Percentiles rank a stretch among this genome's conserved stretches.
phyloP scores from a whole-genome alignment of 2,113 vertebrate species.

The Pomatostomus ruficeps region DNA sequence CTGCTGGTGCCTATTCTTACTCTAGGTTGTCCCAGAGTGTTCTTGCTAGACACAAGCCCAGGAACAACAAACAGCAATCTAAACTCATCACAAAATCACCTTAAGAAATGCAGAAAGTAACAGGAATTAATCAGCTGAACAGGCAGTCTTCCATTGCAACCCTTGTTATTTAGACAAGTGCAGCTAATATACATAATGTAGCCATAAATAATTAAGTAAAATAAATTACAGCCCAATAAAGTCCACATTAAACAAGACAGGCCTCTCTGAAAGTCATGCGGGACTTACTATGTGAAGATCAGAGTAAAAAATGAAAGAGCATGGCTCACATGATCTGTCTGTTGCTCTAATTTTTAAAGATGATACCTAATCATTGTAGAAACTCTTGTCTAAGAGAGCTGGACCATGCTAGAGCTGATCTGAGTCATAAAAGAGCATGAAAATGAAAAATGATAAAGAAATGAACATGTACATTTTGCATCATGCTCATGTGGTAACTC shows the following conservation, averaged over 20 bases:
- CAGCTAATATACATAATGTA: slow-evolving; percentile 69
- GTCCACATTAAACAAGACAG: slow-evolving; percentile 41
- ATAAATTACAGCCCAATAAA: slow-evolving; percentile 61
- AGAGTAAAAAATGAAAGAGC: slow-evolving; percentile 34
- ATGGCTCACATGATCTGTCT: slow-evolving; percentile 38
- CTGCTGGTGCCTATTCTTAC: not conserved
- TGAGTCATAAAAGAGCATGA: slow-evolving; percentile 45
- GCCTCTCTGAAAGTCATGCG: slow-evolving; percentile 27
- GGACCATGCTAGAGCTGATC: slow-evolving; percentile 31
- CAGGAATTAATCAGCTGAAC: slow-evolving; percentile 1
- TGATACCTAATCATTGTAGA: slow-evolving; percentile 6
- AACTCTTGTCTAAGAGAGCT: not conserved
- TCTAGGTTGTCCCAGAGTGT: not conserved
- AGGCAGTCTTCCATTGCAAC: slow-evolving; percentile 12
- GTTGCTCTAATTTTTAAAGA: slow-evolving; percentile 60
- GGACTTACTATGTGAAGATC: slow-evolving; percentile 33
- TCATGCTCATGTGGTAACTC: slow-evolving; percentile 31
- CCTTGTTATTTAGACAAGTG: slow-evolving; percentile 63
- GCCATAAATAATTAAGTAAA: slow-evolving; percentile 70
- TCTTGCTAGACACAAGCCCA: not conserved
- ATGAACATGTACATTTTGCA: slow-evolving; percentile 41
- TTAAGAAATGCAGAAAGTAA: slow-evolving; percentile 40
- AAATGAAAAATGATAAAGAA: slow-evolving; percentile 61
- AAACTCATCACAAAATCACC: not conserved
- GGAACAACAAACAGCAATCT: not conserved